Conservation (phyloP, 2,113 vertebrate species). For the Solenodon paradoxus region DNA sequence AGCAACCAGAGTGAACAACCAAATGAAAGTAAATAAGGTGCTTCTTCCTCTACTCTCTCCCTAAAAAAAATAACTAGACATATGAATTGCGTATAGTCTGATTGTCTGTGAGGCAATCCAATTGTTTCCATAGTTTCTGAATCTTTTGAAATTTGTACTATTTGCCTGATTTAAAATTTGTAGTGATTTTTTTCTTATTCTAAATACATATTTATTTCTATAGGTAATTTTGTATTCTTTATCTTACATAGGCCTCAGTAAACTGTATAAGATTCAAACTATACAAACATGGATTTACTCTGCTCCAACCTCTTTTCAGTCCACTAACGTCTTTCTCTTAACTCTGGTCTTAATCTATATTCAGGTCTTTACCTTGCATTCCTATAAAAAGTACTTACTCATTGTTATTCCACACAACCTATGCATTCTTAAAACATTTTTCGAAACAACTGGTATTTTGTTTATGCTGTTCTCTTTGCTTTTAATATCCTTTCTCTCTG, state of each 20-base stretch:
- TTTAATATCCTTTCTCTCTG: neutral
- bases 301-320: neutral
- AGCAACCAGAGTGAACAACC: no score
- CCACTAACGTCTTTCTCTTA: neutral
- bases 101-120: no score
- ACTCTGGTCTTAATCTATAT: neutral
- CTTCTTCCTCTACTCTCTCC: no score
- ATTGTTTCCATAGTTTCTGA: neutral
- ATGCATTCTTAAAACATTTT: neutral
- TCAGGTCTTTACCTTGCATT: neutral
- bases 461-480: neutral
- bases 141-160: neutral
- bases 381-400: neutral
- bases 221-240: neutral
- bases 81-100: no score
- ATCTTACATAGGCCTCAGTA: neutral
- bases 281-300: neutral
- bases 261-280: neutral
- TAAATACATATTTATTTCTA: neutral
- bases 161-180: constrained; percentile 25
- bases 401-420: neutral
- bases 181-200: neutral
- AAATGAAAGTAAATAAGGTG: no score
- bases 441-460: neutral
- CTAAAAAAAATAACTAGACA: no score